These are phyloP conservation scores for Drosophila sp. DNA, from an alignment of 1,140 invertebrate genomes.

Conservation along the genomic window DNA sequence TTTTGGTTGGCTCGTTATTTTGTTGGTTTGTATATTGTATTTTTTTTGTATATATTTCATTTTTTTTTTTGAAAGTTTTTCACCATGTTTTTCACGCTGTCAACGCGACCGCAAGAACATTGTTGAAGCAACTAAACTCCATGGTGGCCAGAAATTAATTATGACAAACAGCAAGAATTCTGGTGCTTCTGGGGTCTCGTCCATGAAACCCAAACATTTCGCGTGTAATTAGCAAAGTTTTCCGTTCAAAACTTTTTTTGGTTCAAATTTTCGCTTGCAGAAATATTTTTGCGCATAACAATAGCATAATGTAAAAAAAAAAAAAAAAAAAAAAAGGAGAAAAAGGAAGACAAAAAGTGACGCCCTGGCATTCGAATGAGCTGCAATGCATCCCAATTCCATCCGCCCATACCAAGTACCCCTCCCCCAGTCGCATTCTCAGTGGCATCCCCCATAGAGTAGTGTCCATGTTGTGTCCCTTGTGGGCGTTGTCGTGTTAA, in stretches of 20 bases:
- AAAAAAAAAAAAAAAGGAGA: constrained; percentile 15
- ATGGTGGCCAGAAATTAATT: constrained; percentile 50
- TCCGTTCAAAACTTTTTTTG: constrained; percentile 59
- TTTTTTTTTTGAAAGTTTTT: constrained; percentile 13
- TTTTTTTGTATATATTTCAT: neutral
- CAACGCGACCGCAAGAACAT: constrained; percentile 24
- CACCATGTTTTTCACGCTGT: constrained; percentile 29
- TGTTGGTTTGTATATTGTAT: neutral
- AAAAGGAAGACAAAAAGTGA: constrained; percentile 2
- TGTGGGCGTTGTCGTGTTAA: constrained; percentile 26
- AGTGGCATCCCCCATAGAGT: constrained; percentile 3
- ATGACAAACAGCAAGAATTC: constrained; percentile 56
- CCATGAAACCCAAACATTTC: constrained; percentile 58
- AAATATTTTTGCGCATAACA: constrained; percentile 57
- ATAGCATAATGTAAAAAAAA: constrained; percentile 34
- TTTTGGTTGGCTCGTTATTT: neutral
- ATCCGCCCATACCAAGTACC: neutral
- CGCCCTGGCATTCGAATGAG: constrained; percentile 24
- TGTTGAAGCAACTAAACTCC: constrained; percentile 18
- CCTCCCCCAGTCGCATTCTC: no score
- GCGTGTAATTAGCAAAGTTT: constrained; percentile 70
- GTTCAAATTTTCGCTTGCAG: constrained; percentile 45
- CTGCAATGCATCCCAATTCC: constrained; percentile 29
- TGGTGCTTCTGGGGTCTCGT: constrained; percentile 21
- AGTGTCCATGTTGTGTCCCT: constrained; percentile 18